These are phyloP conservation scores for Trissolcus brochymenae DNA, from an alignment of 2,888 invertebrate species.

Conservation along the genomic window DNA sequence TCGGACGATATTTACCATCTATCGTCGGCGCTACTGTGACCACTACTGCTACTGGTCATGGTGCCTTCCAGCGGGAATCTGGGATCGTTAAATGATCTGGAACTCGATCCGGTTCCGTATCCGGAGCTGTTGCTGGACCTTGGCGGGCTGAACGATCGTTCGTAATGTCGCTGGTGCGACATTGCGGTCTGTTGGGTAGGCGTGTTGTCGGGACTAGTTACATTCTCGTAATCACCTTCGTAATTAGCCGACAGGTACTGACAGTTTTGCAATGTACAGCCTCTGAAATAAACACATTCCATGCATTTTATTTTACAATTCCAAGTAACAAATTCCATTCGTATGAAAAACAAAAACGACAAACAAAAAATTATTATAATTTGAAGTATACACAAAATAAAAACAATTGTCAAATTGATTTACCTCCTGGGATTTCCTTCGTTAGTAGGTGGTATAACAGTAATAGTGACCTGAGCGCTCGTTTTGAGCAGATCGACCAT, in stretches of 20 bases:
- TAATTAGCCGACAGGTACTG: slow-evolving; percentile 80
- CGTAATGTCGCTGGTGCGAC: slow-evolving; percentile 83
- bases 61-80: slow-evolving; percentile 78
- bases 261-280: slow-evolving; percentile 82
- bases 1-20: slow-evolving; percentile 78
- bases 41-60: slow-evolving; percentile 81
- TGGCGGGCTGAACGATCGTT: slow-evolving; percentile 86
- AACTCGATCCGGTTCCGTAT: slow-evolving; percentile 85
- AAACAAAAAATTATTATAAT: neutral
- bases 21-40: slow-evolving; percentile 81
- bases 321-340: neutral
- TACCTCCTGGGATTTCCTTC: slow-evolving; percentile 83
- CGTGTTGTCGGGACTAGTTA: slow-evolving; percentile 78
- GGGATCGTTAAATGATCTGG: slow-evolving; percentile 75
- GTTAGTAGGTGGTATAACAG: slow-evolving; percentile 85
- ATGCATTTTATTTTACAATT: slow-evolving; percentile 3
- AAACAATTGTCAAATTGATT: neutral
- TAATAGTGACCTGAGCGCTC: slow-evolving; percentile 89
- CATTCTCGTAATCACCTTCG: slow-evolving; percentile 84
- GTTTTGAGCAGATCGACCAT: slow-evolving; percentile 95
- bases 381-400: neutral
- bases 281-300: slow-evolving; percentile 73
- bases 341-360: neutral
- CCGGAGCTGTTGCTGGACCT: slow-evolving; percentile 89
- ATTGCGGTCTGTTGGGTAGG: slow-evolving; percentile 77